Conservation (phyloP, 1,140 invertebrate genomes). For the Sipha flava region DNA sequence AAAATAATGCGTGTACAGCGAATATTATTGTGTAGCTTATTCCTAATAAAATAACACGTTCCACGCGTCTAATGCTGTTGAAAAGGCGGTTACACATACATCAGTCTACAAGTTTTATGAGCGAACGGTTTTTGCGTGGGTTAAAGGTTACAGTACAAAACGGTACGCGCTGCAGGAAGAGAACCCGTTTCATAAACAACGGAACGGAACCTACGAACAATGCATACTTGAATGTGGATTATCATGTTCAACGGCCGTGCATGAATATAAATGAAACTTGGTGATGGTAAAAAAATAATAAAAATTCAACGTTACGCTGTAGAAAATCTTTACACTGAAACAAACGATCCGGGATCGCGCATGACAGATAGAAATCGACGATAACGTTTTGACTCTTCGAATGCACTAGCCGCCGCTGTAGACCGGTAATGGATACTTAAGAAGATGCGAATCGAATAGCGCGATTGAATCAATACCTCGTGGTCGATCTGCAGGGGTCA, state of each 20-base stretch:
- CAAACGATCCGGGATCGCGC: neutral
- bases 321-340: too few relatives aligned
- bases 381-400: neutral
- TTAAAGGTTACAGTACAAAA: too few relatives aligned
- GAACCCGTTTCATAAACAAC: neutral
- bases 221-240: neutral
- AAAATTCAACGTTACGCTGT: too few relatives aligned
- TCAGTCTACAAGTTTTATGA: too few relatives aligned
- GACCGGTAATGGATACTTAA: too few relatives aligned
- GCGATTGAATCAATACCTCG: neutral
- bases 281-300: too few relatives aligned
- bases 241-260: neutral
- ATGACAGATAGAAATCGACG: neutral
- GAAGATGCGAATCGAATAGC: neutral
- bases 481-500: neutral
- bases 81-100: too few relatives aligned
- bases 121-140: too few relatives aligned
- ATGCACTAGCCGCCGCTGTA: too few relatives aligned
- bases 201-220: neutral
- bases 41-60: too few relatives aligned
- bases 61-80: too few relatives aligned
- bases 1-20: neutral
- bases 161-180: neutral
- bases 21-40: neutral
- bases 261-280: too few relatives aligned